Percentiles rank a stretch among this genome's conserved stretches.
These are phyloP conservation scores for Puntigrus tetrazona DNA, from an alignment of 2,113 vertebrate genomes.

Conservation along the genomic window DNA sequence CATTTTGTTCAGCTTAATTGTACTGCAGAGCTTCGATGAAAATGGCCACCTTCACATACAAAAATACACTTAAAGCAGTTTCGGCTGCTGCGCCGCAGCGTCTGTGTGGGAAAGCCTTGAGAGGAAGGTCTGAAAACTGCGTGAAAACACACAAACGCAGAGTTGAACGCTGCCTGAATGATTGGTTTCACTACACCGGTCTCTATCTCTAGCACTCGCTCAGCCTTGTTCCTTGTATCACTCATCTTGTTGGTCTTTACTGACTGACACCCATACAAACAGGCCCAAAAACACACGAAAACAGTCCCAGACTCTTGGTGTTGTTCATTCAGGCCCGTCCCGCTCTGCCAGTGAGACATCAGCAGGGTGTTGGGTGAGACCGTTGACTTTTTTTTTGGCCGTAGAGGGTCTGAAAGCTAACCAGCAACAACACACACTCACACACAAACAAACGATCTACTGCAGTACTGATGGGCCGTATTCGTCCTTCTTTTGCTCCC, in stretches of 20 bases:
- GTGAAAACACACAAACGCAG: conserved; percentile 34
- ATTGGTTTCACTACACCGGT: conserved; percentile 38
- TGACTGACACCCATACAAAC: not conserved
- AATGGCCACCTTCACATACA: conserved; percentile 57
- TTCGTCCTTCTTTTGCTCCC: conserved; percentile 47
- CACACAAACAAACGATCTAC: conserved; percentile 48
- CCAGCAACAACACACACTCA: conserved; percentile 41
- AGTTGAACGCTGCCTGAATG: conserved; percentile 47
- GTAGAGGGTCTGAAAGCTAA: conserved; percentile 45
- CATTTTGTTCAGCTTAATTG: conserved; percentile 55
- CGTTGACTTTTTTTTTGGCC: conserved; percentile 31
- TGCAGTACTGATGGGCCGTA: conserved; percentile 62
- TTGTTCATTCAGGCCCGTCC: conserved; percentile 34
- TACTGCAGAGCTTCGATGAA: conserved; percentile 48
- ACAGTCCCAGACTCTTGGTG: conserved; percentile 34
- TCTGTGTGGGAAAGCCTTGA: conserved; percentile 41
- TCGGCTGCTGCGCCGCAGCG: conserved; percentile 32
- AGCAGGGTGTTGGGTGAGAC: conserved; percentile 18
- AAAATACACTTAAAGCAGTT: conserved; percentile 59
- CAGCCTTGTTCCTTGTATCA: not conserved
- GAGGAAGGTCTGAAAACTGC: conserved; percentile 43
- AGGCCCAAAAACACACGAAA: conserved; percentile 12
- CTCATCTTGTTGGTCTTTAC: not conserved
- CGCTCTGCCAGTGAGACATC: conserved; percentile 23
- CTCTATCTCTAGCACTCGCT: conserved; percentile 26